phyloP scores from a whole-genome alignment of 2,888 invertebrate genomes.

The Diarsia dahlii region DNA sequence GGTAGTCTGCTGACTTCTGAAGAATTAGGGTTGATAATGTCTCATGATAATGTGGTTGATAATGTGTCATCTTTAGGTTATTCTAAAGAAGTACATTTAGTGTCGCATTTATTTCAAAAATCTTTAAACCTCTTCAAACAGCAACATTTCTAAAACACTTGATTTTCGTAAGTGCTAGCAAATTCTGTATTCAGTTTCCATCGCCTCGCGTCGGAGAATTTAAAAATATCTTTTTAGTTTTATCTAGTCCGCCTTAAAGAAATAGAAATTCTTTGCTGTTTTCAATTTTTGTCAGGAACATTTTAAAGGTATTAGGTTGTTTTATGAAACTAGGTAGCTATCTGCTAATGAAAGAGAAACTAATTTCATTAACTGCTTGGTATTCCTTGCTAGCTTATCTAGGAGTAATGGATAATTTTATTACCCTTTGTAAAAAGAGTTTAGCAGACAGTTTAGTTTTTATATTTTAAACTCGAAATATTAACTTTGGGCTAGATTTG shows the following conservation, averaged over 20 bases:
- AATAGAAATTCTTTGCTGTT: slow-evolving; percentile 47
- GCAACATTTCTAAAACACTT: slow-evolving; percentile 62
- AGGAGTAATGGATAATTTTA: slow-evolving; percentile 25
- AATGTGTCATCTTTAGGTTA: background rate
- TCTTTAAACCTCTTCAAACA: slow-evolving; percentile 42
- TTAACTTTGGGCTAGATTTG: background rate
- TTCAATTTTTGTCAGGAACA: slow-evolving; percentile 40
- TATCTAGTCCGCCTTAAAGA: slow-evolving; percentile 36
- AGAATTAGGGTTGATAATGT: background rate
- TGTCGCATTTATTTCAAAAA: slow-evolving; percentile 6
- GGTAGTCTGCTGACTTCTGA: background rate
- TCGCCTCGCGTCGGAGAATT: slow-evolving; percentile 63
- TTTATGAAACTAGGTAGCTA: slow-evolving; percentile 33
- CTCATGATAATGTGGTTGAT: too few species aligned
- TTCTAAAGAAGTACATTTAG: background rate
- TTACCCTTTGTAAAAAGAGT: slow-evolving; percentile 16
- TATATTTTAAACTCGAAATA: background rate
- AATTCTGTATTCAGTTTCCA: slow-evolving; percentile 70
- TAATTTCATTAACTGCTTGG: slow-evolving; percentile 42
- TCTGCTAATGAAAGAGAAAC: slow-evolving; percentile 44
- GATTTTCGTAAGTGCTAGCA: slow-evolving; percentile 66
- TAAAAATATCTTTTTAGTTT: slow-evolving; percentile 64
- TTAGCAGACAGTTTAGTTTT: background rate
- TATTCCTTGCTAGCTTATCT: slow-evolving; percentile 33
- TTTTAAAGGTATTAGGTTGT: slow-evolving; percentile 40